Evolutionary conservation across 2,797 vertebrate species (phyloP).

Genomic region (Clarias pachynema): DNA sequence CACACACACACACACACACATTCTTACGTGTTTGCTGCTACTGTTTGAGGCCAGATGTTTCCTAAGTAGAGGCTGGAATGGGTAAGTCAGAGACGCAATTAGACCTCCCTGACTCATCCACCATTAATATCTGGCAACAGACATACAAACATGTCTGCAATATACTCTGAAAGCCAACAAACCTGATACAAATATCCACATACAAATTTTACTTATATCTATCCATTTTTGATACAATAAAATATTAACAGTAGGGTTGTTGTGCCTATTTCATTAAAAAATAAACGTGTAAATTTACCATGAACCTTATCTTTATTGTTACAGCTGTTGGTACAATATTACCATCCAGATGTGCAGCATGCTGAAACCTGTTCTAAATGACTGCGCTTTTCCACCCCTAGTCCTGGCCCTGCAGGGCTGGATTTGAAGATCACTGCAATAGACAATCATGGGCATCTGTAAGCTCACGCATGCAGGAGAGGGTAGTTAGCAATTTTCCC

Average conservation of each 20-base stretch:
- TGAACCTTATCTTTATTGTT: background rate
- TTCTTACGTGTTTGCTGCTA: background rate
- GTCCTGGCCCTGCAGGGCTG: background rate
- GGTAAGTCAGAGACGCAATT: constrained; percentile 10
- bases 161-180: background rate
- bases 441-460: constrained; percentile 2
- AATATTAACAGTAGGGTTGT: background rate
- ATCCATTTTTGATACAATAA: background rate
- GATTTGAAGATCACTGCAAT: background rate
- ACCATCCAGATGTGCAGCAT: constrained; percentile 19
- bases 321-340: background rate
- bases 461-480: background rate
- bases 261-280: background rate
- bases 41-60: constrained; percentile 33
- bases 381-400: background rate
- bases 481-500: background rate
- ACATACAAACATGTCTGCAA: background rate
- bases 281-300: background rate
- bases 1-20: background rate
- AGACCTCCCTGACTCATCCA: constrained; percentile 24
- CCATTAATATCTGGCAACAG: background rate
- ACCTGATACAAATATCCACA: background rate
- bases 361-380: constrained; percentile 2
- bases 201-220: background rate
- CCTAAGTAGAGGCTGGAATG: constrained; percentile 19